Conservation (phyloP, 2,113 vertebrate genomes). For the Jacana jacana region DNA sequence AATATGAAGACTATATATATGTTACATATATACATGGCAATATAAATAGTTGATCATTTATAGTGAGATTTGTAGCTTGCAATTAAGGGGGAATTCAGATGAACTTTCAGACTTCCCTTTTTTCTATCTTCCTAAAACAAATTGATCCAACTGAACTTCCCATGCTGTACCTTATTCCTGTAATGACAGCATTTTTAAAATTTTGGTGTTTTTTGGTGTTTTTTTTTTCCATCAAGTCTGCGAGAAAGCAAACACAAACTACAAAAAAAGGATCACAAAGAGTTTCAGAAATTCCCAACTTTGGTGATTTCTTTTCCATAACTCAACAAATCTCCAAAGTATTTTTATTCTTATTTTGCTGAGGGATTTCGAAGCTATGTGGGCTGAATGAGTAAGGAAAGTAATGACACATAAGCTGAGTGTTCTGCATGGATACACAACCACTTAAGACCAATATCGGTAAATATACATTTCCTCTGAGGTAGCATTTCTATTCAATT, state of each 20-base stretch:
- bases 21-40: neutral
- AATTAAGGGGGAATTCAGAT: neutral
- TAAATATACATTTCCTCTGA: neutral
- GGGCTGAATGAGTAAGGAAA: neutral
- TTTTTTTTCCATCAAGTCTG: neutral
- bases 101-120: neutral
- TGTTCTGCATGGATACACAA: neutral
- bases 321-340: neutral
- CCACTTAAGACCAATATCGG: neutral
- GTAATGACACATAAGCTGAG: neutral
- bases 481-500: neutral
- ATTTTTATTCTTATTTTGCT: neutral
- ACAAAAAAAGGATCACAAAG: neutral
- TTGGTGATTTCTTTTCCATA: neutral
- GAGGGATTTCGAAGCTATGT: neutral
- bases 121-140: neutral
- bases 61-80: neutral
- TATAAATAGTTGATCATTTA: neutral
- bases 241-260: neutral
- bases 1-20: neutral
- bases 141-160: neutral
- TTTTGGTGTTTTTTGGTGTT: too few species aligned
- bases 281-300: neutral
- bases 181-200: neutral
- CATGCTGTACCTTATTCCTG: neutral